Evolutionary conservation across 2,113 vertebrate species (phyloP).

Genomic region (Rousettus leschenaultii): DNA sequence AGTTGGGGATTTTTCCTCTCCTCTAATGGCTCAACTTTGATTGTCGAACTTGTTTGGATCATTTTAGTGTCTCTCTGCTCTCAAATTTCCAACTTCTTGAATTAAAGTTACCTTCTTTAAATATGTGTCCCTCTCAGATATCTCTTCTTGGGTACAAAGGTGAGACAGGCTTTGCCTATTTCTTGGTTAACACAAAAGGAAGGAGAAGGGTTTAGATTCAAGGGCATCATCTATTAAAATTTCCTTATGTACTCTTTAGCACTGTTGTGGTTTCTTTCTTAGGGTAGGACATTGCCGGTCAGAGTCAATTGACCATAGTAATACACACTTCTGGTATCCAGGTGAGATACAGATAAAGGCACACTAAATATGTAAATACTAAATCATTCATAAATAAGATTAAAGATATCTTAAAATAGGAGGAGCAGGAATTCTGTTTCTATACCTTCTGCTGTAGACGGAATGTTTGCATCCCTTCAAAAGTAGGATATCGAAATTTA

Average conservation of each 20-base stretch:
- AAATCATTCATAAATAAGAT: not conserved
- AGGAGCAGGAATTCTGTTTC: not conserved
- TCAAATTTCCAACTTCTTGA: not conserved
- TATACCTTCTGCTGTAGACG: not conserved
- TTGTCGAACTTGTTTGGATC: not conserved
- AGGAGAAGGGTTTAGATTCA: conserved; percentile 41
- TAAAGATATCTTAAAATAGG: not conserved
- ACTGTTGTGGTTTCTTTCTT: not conserved
- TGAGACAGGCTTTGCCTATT: not conserved
- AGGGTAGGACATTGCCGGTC: not conserved
- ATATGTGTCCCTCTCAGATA: not conserved
- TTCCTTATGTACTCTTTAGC: not conserved
- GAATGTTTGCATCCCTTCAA: not conserved
- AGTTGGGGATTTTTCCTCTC: not conserved
- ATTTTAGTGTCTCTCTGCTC: not conserved
- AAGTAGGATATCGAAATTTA: not conserved
- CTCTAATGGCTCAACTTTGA: not conserved
- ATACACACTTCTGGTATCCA: not conserved
- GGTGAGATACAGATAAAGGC: not conserved
- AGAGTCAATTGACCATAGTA: not conserved
- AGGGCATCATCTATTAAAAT: conserved; percentile 63
- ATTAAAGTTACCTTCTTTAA: not conserved
- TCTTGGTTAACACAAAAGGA: not conserved
- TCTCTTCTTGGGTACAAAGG: not conserved
- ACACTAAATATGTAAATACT: not conserved